Percentiles rank a stretch among this genome's conserved stretches.
phyloP scores from a whole-genome alignment of 2,797 vertebrate genomes.

The Thaleichthys pacificus region DNA sequence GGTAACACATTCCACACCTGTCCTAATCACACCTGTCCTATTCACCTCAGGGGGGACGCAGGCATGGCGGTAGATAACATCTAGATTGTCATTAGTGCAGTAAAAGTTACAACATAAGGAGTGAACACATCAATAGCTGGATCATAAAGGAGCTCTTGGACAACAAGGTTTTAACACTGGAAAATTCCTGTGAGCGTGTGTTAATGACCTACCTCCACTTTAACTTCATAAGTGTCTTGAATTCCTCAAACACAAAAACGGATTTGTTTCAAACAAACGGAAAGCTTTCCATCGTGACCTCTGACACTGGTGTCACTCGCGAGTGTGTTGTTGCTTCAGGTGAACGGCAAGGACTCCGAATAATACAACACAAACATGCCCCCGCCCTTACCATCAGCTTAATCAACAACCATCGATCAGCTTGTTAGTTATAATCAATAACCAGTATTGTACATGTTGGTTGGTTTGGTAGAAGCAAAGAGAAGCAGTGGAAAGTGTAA shows the following conservation, averaged over 20 bases:
- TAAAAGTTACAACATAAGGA: neutral
- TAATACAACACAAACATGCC: too few relatives aligned
- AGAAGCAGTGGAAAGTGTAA: constrained; percentile 13
- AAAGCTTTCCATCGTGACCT: neutral
- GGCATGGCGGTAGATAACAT: neutral
- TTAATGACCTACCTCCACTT: neutral
- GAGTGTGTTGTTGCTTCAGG: neutral
- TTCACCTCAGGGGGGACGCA: neutral
- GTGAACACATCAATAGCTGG: neutral
- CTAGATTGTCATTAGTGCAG: neutral
- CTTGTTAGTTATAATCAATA: constrained; percentile 51
- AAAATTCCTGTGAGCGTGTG: neutral
- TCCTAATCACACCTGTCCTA: too few relatives aligned
- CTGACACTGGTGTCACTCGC: neutral
- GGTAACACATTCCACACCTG: neutral
- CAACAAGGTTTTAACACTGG: neutral
- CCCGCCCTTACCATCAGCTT: constrained; percentile 42
- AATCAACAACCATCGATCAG: constrained; percentile 55
- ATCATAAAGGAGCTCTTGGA: neutral
- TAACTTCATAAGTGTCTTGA: too few relatives aligned
- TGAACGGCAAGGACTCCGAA: neutral
- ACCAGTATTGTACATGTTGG: constrained; percentile 63
- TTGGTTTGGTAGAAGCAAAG: constrained; percentile 12
- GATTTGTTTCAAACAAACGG: neutral
- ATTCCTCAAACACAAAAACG: too few relatives aligned